A percentile compares a stretch with the other conserved stretches of the same genome.
Evolutionary conservation across 2,797 vertebrate species (phyloP).

Genomic region (Halcyon chelicuti): DNA sequence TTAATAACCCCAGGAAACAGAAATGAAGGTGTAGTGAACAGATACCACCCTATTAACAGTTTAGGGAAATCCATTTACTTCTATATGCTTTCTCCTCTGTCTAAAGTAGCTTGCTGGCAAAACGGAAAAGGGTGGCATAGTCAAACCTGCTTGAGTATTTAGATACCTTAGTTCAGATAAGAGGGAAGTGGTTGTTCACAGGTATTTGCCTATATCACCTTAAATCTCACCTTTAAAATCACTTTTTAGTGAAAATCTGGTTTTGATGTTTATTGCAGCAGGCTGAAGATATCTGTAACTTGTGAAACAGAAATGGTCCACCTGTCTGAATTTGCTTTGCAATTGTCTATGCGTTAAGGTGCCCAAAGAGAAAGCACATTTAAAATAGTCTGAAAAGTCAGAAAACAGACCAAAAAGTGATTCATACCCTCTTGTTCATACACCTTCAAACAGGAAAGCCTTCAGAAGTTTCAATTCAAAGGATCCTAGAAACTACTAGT

Average conservation of each 20-base stretch:
- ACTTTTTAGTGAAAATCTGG: neutral
- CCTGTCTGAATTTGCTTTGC: neutral
- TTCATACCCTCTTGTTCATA: neutral
- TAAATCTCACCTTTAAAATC: neutral
- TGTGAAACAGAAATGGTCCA: neutral
- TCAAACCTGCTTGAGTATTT: neutral
- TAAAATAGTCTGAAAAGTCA: neutral
- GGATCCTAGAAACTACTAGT: neutral
- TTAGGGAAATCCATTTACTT: neutral
- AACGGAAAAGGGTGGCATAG: neutral
- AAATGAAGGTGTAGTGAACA: neutral
- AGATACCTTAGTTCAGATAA: neutral
- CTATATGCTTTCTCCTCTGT: neutral
- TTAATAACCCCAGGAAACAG: neutral
- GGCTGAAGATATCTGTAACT: neutral
- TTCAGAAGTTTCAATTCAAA: neutral
- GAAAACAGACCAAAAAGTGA: neutral
- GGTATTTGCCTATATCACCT: neutral
- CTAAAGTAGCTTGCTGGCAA: neutral
- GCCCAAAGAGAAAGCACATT: neutral
- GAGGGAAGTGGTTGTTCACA: neutral
- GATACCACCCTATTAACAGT: neutral
- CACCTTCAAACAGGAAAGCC: neutral
- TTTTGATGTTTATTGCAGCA: neutral
- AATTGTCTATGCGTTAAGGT: neutral